Evolutionary conservation across 2,797 vertebrate genomes (phyloP), one percentile per base, ranked within the genome.

Genomic region (Falco novaeseelandiae): DNA sequence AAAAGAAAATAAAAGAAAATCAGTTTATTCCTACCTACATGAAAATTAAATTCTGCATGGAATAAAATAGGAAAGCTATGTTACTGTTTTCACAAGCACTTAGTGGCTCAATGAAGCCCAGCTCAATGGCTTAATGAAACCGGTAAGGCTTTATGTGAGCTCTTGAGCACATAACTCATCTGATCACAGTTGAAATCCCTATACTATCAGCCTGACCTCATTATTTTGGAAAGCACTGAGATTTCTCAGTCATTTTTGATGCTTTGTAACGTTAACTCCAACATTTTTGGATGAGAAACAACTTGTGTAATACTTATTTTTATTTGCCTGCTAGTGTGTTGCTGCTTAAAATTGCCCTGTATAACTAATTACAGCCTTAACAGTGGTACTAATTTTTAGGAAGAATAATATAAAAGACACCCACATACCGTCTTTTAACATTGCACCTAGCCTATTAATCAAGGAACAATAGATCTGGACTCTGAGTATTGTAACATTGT

Each of bases 271-370:
- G 59, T 25, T 74, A 81, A 57, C 16, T n/a, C 30, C 44, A 71
- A 71, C 9, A 65, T 57, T 73, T 88, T 94, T 67, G 51, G 6
- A 84, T 90, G 71, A 90, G 73, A 93, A 93, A 29, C 36, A 89
- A 48, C 42, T 92, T 77, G 55, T 21, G 44, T 94, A 91, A 92
- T 81, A 36, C 44, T 83, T 96, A 49, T 81, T 86, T 96, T 92
- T 72, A 81, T 92, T 96, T 97, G 30, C 59, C 66, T 73, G 71
- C 55, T 90, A 71, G 44, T 30, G 34, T 70, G 38, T 63, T 89
- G 19, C 34, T 66, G 20, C 30, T 89, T 82, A 44, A 87, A 93
- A 89, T 49, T 48, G 23, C 62, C 72, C 27, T n/a, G 12, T 48
- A 13, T 66, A 72, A 58, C 82, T 86, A 85, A 95, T 87, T 74